Evolutionary conservation across 1,140 invertebrate genomes (phyloP).

Genomic region (Neodiprion pinetum): DNA sequence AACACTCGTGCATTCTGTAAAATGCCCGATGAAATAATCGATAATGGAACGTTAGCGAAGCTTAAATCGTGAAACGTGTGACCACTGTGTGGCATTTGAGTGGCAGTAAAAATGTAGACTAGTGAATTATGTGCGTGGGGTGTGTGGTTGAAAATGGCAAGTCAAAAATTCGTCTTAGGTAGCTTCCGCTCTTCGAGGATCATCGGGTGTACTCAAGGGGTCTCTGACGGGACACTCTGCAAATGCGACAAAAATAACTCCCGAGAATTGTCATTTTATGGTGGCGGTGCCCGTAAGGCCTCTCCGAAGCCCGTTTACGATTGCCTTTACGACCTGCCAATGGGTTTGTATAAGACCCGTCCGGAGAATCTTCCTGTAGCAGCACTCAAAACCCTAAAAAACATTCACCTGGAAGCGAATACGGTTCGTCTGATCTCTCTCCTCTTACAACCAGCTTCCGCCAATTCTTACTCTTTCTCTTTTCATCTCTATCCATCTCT

Average conservation of each 20-base stretch:
- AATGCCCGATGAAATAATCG: no score
- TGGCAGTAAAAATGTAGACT: neutral
- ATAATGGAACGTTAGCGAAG: no score
- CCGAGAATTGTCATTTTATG: constrained; percentile 1
- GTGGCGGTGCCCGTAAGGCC: neutral
- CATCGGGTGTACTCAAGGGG: neutral
- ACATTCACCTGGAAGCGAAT: neutral
- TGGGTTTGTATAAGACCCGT: neutral
- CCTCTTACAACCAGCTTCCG: neutral
- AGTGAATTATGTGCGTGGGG: neutral
- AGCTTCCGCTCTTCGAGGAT: neutral
- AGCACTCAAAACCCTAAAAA: neutral
- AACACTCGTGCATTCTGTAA: no score
- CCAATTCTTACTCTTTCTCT: neutral
- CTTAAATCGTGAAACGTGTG: no score
- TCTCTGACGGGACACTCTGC: no score
- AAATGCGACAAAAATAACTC: neutral
- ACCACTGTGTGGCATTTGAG: no score
- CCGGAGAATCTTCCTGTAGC: neutral
- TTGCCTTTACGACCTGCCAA: constrained; percentile 4
- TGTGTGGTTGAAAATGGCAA: no score
- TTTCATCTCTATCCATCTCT: neutral
- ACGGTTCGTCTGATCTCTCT: no score
- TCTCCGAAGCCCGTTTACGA: neutral
- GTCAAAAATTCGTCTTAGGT: neutral